Conservation (phyloP, 2,113 vertebrate genomes). For the Paratilapia polleni region DNA sequence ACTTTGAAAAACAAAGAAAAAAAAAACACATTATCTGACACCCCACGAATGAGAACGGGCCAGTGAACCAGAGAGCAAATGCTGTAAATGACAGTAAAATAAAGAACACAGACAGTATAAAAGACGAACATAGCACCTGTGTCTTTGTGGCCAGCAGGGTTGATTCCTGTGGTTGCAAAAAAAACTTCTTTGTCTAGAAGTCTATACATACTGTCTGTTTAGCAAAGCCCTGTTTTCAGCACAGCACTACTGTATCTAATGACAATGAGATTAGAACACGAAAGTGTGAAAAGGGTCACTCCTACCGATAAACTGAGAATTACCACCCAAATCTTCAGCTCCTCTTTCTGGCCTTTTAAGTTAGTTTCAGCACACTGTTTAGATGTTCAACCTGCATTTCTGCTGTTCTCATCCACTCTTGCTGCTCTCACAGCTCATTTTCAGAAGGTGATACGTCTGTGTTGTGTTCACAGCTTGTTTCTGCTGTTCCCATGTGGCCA, state of each 20-base stretch:
- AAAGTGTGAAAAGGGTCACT: background rate
- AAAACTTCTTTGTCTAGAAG: too few relatives aligned
- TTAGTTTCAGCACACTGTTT: background rate
- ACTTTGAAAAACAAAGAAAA: background rate
- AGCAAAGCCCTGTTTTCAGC: background rate
- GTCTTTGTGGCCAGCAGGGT: background rate
- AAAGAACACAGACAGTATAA: background rate
- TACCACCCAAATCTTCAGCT: background rate
- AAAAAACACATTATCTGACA: too few relatives aligned
- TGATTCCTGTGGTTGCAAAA: background rate
- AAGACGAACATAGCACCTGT: background rate
- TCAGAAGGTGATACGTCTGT: background rate
- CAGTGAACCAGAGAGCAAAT: too few relatives aligned
- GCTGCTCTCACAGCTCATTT: background rate
- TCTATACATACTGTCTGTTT: too few relatives aligned
- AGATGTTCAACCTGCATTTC: background rate
- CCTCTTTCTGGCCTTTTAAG: background rate
- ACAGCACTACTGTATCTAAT: background rate
- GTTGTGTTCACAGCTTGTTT: background rate
- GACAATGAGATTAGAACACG: background rate
- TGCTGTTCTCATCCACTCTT: background rate
- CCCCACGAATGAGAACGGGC: background rate
- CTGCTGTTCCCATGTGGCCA: background rate
- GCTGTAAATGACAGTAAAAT: too few relatives aligned
- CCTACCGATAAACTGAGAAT: background rate